Percentiles rank a stretch among this genome's conserved stretches.
phyloP scores from a whole-genome alignment of 2,113 vertebrate species.

The Xyliphius kryptos region DNA sequence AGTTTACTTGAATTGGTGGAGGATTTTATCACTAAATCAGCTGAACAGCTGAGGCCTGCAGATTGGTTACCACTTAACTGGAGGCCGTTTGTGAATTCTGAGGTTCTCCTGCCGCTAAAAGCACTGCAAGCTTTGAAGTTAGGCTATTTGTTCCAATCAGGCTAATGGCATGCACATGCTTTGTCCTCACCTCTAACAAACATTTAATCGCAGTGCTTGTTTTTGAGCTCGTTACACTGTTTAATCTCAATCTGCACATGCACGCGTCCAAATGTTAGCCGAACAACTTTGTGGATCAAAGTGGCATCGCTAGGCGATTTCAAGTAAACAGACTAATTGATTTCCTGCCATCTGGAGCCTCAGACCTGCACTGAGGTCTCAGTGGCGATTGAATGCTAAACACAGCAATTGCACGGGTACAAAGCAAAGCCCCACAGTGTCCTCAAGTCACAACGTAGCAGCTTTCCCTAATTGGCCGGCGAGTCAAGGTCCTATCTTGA shows the following conservation, averaged over 20 bases:
- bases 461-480: background rate
- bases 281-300: conserved; percentile 20
- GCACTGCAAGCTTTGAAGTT: conserved; percentile 15
- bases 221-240: conserved; percentile 11
- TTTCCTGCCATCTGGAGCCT: conserved; percentile 13
- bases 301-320: conserved; percentile 18
- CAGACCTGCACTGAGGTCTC: background rate
- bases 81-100: conserved; percentile 6
- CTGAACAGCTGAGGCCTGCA: background rate
- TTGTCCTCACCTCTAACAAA: conserved; percentile 5
- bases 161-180: conserved; percentile 30
- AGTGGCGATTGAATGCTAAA: background rate
- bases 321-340: conserved; percentile 11
- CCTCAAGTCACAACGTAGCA: background rate
- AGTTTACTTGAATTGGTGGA: background rate
- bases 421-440: background rate
- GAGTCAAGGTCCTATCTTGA: background rate
- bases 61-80: background rate
- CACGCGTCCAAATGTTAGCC: background rate
- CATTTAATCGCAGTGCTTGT: conserved; percentile 9
- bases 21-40: background rate
- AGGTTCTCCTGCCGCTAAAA: conserved; percentile 6
- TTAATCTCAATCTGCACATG: conserved; percentile 11
- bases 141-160: conserved; percentile 20
- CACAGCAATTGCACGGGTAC: no score